phyloP scores from a whole-genome alignment of 2,113 vertebrate genomes.

The Callipepla californica region DNA sequence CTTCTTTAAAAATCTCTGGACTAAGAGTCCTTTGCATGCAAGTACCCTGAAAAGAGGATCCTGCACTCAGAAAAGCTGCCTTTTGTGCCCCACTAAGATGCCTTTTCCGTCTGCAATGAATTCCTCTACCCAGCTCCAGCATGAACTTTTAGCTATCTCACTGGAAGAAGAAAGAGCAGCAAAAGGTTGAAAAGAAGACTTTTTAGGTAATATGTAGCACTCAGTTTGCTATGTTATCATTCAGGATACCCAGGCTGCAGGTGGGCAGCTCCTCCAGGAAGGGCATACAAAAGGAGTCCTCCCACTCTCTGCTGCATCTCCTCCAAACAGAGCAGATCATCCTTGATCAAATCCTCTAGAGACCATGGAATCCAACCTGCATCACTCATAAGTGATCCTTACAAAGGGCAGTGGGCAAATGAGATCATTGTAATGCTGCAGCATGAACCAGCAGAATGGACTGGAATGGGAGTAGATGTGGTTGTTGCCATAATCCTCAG shows the following conservation, averaged over 20 bases:
- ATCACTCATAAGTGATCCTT: fast-evolving
- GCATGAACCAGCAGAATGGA: neutral
- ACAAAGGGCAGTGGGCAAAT: neutral
- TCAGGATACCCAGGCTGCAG: neutral
- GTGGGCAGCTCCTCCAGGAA: neutral
- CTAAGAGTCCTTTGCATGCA: neutral
- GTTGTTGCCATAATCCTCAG: neutral
- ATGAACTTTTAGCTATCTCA: neutral
- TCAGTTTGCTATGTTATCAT: neutral
- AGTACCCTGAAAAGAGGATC: neutral
- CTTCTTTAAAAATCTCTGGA: neutral
- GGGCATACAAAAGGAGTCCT: neutral
- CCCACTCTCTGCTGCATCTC: neutral
- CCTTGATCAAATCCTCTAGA: neutral
- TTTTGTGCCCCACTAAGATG: fast-evolving
- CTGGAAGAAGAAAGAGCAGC: neutral
- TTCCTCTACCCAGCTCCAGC: neutral
- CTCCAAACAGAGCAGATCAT: neutral
- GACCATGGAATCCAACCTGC: neutral
- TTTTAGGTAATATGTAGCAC: neutral
- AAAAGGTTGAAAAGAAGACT: neutral
- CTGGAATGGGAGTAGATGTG: neutral
- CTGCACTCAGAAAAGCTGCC: neutral
- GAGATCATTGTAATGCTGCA: neutral
- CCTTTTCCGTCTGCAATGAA: neutral